Evolutionary conservation across 2,113 vertebrate species (phyloP).

Genomic region (Crotalus viridis): DNA sequence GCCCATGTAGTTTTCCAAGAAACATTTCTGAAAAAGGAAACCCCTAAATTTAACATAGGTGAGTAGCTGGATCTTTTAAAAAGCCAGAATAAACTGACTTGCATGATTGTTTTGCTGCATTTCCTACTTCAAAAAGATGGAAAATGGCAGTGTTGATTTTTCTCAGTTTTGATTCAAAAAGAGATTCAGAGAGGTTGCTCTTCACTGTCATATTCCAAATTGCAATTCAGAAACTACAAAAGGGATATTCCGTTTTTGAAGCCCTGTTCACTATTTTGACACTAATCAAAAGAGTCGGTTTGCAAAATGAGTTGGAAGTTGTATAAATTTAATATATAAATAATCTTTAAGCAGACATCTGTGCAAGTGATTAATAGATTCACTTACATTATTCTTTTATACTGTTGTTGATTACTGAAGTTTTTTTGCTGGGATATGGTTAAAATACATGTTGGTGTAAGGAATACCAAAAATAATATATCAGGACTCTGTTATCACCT

Average conservation of each 20-base stretch:
- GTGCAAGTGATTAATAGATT: background rate
- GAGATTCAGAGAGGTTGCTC: background rate
- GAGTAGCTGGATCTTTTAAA: background rate
- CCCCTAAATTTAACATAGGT: background rate
- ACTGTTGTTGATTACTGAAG: background rate
- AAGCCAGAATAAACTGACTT: background rate
- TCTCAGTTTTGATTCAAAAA: background rate
- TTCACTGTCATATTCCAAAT: background rate
- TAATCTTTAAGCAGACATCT: background rate
- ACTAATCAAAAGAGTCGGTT: too few species aligned
- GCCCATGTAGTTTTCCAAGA: background rate
- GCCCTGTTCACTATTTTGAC: background rate
- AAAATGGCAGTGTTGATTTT: background rate
- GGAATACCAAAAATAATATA: background rate
- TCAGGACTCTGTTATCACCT: background rate
- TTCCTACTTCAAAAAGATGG: background rate
- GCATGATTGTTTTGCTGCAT: background rate
- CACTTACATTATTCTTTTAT: background rate
- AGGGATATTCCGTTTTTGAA: background rate
- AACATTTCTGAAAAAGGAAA: background rate
- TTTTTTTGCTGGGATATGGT: background rate
- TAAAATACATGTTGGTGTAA: background rate
- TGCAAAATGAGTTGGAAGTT: too few species aligned
- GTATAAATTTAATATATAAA: too few species aligned
- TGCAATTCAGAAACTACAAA: background rate